Base-by-base conservation (phyloP, 1,140 invertebrate genomes). In the Lepidurus couesii region DNA sequence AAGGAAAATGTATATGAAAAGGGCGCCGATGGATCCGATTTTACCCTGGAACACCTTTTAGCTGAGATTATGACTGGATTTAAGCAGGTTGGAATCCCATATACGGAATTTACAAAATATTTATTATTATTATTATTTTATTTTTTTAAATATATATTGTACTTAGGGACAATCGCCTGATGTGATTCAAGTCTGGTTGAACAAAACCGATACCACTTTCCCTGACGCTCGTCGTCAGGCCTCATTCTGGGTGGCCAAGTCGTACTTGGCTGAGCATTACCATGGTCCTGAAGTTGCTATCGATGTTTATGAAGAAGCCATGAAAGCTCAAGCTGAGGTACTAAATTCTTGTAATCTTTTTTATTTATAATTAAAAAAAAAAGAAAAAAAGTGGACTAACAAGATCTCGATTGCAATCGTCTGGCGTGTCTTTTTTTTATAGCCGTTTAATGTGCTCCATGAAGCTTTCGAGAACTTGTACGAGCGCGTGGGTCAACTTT, bases 271-370 rank as follows among this genome's bases (percentile, higher is more conserved):
- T 34, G 76, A 77, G 34, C 13, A 42, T 42, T 26, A 65, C 13
- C 21, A 65, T 16, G 65, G 65, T 42, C 45, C 76, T 21, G 65
- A 24, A 65, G 76, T 42, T 26, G 76, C 76, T 10, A 43, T 77
- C 42, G 76, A 77, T 42, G 42, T 77, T 65, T 77, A 77, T 24
- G 65, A 65, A n/a, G 24, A 77, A 77, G 76, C 76, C 8, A 45
- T 77, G 45, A 42, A 77, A 77, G 65, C 11, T n/a, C 45, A 77
- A 77, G 42, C 76, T 16, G 76, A 77, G 76, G 76, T 77, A 47
- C n/a, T 26, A 77, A 11, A 43, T 11, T 6, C 13, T 77, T 77
- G 45, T 16, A 42, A 11, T 47, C 21, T 53, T 45, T 44, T 1
- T n/a, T 9, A 44, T 13, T 7, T 11, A 21, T 44, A 26, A 26